These are phyloP conservation scores for Triops cancriformis DNA, from an alignment of 1,140 invertebrate genomes.

Conservation along the genomic window DNA sequence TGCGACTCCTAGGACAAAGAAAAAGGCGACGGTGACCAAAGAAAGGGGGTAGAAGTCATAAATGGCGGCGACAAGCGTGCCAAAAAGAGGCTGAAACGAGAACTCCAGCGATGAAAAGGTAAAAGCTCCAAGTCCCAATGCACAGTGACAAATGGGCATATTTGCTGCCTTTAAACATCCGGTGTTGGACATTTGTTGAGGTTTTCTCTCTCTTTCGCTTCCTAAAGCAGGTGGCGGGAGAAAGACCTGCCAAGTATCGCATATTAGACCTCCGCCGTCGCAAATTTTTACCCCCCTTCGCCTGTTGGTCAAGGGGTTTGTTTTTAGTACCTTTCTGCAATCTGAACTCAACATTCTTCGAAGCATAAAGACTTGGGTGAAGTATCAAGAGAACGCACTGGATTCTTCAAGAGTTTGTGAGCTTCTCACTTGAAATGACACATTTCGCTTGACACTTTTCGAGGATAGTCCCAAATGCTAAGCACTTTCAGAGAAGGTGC, in stretches of 20 bases:
- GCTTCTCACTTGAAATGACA: background rate
- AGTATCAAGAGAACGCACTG: background rate
- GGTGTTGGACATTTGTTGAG: background rate
- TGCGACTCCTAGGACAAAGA: too few species aligned
- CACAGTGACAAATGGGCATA: background rate
- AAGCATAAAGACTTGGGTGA: background rate
- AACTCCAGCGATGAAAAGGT: background rate
- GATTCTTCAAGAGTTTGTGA: background rate
- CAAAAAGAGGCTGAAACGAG: background rate
- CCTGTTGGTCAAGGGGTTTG: background rate
- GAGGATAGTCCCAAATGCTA: background rate
- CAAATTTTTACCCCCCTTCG: background rate
- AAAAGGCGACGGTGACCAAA: too few species aligned
- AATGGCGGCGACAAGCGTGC: conserved; percentile 11
- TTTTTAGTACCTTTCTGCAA: background rate
- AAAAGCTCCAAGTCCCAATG: background rate
- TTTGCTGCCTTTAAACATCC: conserved; percentile 13
- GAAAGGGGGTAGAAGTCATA: too few species aligned
- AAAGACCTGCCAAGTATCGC: too few species aligned
- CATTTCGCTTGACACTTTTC: background rate
- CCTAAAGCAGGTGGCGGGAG: too few species aligned
- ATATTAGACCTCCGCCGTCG: background rate
- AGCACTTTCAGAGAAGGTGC: background rate
- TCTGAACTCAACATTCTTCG: background rate
- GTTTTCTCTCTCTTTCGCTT: background rate